Evolutionary conservation across 1,140 invertebrate species (phyloP).

Genomic region (Adelges cooleyi): DNA sequence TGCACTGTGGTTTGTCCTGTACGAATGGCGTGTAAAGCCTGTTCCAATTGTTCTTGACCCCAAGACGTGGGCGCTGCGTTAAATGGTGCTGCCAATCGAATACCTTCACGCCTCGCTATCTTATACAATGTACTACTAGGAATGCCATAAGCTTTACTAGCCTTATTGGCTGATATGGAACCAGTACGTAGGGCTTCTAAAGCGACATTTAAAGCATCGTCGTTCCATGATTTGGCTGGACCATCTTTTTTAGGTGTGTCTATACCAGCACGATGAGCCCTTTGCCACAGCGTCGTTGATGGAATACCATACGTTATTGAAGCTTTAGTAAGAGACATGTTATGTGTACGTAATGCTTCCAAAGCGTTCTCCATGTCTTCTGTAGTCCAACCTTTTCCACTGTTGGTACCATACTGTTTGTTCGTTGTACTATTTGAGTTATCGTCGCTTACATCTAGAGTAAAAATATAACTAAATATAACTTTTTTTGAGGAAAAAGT

Average conservation of each 20-base stretch:
- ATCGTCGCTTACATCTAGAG: constrained; percentile 21
- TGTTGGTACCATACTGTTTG: constrained; percentile 15
- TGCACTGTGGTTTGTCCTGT: constrained; percentile 72
- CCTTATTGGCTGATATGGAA: constrained; percentile 77
- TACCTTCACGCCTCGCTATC: constrained; percentile 76
- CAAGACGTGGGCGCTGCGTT: constrained; percentile 82
- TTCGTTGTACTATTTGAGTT: constrained; percentile 20
- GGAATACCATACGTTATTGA: constrained; percentile 74
- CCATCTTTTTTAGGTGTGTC: constrained; percentile 83
- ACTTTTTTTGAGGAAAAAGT: neutral
- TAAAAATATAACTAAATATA: neutral
- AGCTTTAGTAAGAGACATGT: constrained; percentile 78
- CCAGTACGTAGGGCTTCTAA: constrained; percentile 67
- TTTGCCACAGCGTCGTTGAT: constrained; percentile 78
- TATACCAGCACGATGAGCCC: constrained; percentile 71
- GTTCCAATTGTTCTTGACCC: constrained; percentile 68
- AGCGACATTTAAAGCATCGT: constrained; percentile 66
- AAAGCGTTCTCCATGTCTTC: constrained; percentile 78
- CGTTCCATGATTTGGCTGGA: constrained; percentile 74
- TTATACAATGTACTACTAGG: constrained; percentile 81
- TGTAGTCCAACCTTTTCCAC: constrained; percentile 71
- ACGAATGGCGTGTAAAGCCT: constrained; percentile 69
- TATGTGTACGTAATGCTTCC: constrained; percentile 67
- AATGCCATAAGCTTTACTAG: constrained; percentile 81
- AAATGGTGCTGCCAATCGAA: constrained; percentile 72